phyloP scores from a whole-genome alignment of 2,113 vertebrate genomes.

The Porphyrio hochstetteri region DNA sequence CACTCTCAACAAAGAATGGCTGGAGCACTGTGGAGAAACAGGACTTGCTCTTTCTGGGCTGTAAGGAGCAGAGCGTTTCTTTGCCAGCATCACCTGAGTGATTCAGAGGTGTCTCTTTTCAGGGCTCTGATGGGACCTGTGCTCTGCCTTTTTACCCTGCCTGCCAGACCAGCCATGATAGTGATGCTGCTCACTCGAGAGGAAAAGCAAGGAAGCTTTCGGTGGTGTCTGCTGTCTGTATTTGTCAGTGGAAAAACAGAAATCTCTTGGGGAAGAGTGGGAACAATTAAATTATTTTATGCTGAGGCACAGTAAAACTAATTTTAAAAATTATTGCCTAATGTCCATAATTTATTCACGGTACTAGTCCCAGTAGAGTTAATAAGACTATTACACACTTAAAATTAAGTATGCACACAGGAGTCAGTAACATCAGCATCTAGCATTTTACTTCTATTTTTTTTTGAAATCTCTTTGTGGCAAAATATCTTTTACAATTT shows the following conservation, averaged over 20 bases:
- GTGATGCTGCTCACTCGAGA: background rate
- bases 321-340: background rate
- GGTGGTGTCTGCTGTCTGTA: background rate
- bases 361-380: background rate
- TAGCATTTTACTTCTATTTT: background rate
- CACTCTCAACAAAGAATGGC: background rate
- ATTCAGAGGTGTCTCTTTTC: background rate
- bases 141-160: background rate
- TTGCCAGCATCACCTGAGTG: background rate
- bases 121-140: background rate
- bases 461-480: background rate
- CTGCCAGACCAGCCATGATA: background rate
- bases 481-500: background rate
- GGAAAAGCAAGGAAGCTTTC: background rate
- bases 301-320: constrained; percentile 8
- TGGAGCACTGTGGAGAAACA: background rate
- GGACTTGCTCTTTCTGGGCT: background rate
- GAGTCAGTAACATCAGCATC: background rate
- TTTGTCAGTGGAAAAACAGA: background rate
- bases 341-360: constrained; percentile 23
- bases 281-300: constrained; percentile 36
- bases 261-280: background rate
- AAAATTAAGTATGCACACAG: background rate
- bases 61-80: rapidly evolving
- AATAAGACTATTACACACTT: background rate